Base-by-base conservation (phyloP, 2,797 vertebrate genomes). In the Crenichthys baileyi region DNA sequence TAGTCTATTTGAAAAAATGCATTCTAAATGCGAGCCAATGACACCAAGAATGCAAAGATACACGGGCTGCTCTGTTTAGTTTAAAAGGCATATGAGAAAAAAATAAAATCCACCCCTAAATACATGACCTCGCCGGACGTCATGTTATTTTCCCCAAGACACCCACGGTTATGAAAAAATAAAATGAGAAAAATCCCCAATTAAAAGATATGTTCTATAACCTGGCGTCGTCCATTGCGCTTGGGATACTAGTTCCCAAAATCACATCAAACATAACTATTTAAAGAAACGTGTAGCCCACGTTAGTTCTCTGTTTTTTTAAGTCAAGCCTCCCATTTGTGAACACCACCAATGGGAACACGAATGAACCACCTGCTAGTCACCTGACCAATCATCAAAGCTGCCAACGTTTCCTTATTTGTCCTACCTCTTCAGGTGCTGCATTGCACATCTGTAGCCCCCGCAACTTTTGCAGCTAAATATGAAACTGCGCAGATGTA, bases 361-460 rank as follows among this genome's bases (percentile, higher is more conserved):
- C 5, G 50, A 1, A 29, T 50, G 6, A 4, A 0, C n/a, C 76
- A 76, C 77, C 80, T 81, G 65, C 58, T 56, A 61, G 7, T 53
- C 36, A 12, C 46, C n/a, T 15, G 65, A 61, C 91, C 91, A 93
- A 93, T 93, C 85, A 90, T n/a, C 39, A 41, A 18, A 2, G 50
- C 2, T 0, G 0, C 65, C 29, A 67, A 72, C 26, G 58, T 76
- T 89, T 91, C 84, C 86, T 83, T 48, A 79, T 93, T 87, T 79
- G 73, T 73, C 22, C 72, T 77, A 29, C 72, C 50, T 75, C 36
- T 55, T 76, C 24, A 76, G 78, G 65, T 78, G 75, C 58, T 81
- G 70, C 72, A 29, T 7, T 4, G 8, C 39, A 24, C 70, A 76
- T 71, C 50, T 73, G 36, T 46, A 18, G 48, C 71, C 77, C 75